Conservation (phyloP, 2,797 vertebrate species). For the Tenualosa ilisha region DNA sequence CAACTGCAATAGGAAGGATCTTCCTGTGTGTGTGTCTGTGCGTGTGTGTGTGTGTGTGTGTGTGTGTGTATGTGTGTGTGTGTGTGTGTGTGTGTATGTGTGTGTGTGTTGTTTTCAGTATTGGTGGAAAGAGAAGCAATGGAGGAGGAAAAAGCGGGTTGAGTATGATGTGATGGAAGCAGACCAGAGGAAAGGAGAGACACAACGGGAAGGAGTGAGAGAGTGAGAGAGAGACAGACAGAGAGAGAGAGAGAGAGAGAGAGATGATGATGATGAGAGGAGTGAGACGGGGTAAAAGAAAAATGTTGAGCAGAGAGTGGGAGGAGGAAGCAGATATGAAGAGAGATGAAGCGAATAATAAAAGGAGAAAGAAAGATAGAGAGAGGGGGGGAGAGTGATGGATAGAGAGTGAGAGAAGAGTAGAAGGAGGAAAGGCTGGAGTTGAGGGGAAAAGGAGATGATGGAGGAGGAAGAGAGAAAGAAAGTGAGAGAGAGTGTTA, state of each 20-base stretch:
- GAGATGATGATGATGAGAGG: not conserved
- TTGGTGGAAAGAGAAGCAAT: not conserved
- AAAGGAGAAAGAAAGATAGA: not conserved
- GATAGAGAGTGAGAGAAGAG: slow-evolving; percentile 30
- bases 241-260: not conserved
- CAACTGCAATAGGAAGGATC: not conserved
- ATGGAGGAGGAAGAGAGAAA: slow-evolving; percentile 38
- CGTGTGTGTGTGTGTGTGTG: too few species aligned
- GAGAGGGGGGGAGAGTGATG: slow-evolving; percentile 29
- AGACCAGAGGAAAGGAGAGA: not conserved
- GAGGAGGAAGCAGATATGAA: not conserved
- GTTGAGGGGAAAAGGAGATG: slow-evolving; percentile 31
- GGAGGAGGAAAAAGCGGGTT: not conserved
- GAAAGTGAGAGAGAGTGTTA: not conserved
- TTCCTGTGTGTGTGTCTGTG: not conserved
- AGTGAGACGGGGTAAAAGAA: not conserved
- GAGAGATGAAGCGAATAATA: not conserved
- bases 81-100: not conserved
- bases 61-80: not conserved
- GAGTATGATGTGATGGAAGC: slow-evolving; percentile 1
- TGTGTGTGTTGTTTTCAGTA: not conserved
- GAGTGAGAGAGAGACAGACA: not conserved
- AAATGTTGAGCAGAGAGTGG: not conserved
- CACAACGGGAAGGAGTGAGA: slow-evolving; percentile 4
- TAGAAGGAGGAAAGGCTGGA: slow-evolving; percentile 17